Percentiles rank a stretch among this genome's conserved stretches.
These are phyloP conservation scores for Drosophila meridionalis DNA, from an alignment of 2,888 invertebrate genomes.

Conservation along the genomic window DNA sequence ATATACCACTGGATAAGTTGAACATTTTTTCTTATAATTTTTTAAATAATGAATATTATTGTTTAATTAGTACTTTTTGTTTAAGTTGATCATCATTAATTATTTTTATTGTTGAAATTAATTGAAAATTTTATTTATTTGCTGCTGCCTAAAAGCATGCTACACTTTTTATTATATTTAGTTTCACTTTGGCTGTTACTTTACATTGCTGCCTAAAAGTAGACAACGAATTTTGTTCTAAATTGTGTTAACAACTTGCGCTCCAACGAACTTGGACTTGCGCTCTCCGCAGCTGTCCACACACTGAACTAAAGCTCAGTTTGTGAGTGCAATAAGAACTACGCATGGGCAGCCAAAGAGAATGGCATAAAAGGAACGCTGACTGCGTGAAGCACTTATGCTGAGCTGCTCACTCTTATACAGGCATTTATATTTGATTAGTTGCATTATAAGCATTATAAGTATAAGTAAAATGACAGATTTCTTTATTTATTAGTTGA, in stretches of 20 bases:
- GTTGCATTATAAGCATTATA: not conserved
- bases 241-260: not conserved
- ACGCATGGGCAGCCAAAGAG: not conserved
- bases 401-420: not conserved
- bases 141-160: conserved; percentile 19
- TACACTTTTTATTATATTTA: not conserved
- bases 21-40: not conserved
- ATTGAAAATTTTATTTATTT: not conserved
- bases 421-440: not conserved
- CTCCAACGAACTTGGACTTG: not conserved
- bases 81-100: not conserved
- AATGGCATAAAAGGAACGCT: not conserved
- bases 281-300: not conserved
- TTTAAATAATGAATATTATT: not conserved
- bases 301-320: not conserved
- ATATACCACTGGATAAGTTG: not conserved
- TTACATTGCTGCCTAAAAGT: conserved; percentile 1
- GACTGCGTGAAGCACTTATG: not conserved
- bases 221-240: conserved; percentile 13
- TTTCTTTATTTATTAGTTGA: not conserved
- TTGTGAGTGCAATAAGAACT: not conserved
- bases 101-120: not conserved
- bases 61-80: not conserved
- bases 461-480: not conserved
- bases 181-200: rapidly evolving